These are phyloP conservation scores for Thunnus thynnus DNA, from an alignment of 2,113 vertebrate species.

Conservation along the genomic window DNA sequence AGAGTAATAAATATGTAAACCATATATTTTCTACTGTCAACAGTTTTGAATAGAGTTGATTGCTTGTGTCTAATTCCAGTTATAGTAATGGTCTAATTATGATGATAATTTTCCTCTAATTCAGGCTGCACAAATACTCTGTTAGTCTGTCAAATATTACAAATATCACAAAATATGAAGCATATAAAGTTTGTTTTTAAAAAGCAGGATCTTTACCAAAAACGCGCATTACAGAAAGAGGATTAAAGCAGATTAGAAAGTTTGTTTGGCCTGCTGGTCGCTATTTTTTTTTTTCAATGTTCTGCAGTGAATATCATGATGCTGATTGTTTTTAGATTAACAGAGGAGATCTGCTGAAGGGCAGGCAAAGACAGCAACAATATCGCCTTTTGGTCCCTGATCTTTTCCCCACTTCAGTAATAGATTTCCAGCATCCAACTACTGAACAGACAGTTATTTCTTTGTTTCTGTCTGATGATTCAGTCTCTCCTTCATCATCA, in stretches of 20 bases:
- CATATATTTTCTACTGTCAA: background rate
- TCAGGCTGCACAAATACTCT: background rate
- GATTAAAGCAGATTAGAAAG: background rate
- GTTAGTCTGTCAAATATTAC: background rate
- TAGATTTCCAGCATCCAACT: background rate
- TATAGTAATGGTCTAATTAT: background rate
- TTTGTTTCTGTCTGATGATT: constrained; percentile 1
- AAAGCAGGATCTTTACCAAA: background rate
- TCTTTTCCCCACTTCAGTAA: background rate
- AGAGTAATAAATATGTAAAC: background rate
- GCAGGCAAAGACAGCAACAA: constrained; percentile 34
- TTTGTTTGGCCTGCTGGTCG: background rate
- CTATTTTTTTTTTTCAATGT: background rate
- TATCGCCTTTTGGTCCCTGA: background rate
- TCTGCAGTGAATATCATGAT: constrained; percentile 10
- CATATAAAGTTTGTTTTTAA: too few relatives aligned
- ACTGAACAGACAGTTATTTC: background rate
- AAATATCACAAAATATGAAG: background rate
- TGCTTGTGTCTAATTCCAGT: background rate
- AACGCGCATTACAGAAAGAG: background rate
- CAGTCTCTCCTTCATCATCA: background rate
- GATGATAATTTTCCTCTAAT: background rate
- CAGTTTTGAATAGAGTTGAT: background rate
- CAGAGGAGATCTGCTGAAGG: constrained; percentile 25
- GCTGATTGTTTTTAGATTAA: constrained; percentile 50